These are phyloP conservation scores for Hemicrepidius hirtus DNA, from an alignment of 2,888 invertebrate genomes.

Conservation along the genomic window DNA sequence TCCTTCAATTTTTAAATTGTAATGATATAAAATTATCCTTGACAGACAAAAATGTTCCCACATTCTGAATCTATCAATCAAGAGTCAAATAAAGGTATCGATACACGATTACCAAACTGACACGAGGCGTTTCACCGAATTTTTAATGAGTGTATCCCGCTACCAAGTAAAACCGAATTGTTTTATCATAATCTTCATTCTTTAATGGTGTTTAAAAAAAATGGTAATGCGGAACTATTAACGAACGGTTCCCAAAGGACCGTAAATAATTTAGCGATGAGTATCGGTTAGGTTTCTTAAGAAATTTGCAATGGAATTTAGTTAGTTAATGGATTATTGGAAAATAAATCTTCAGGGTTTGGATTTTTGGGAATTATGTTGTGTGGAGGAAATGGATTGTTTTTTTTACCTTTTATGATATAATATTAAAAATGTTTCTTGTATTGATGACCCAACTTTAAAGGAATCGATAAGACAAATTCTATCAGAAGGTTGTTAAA, in stretches of 20 bases:
- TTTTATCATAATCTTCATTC: slow-evolving; percentile 19
- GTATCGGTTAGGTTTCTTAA: background rate
- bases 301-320: background rate
- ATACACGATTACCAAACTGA: slow-evolving; percentile 16
- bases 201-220: background rate
- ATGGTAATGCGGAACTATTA: background rate
- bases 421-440: no score
- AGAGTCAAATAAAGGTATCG: slow-evolving; percentile 12
- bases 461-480: no score
- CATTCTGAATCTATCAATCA: slow-evolving; percentile 40
- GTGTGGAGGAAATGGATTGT: no score
- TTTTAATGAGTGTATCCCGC: slow-evolving; percentile 26
- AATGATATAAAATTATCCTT: background rate
- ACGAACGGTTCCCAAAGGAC: background rate
- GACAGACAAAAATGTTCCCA: slow-evolving; percentile 23
- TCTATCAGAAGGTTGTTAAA: no score
- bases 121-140: slow-evolving; percentile 37
- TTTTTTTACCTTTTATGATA: no score
- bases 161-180: slow-evolving; percentile 42
- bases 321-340: background rate
- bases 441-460: no score
- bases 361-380: no score
- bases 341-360: background rate
- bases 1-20: no score
- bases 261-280: slow-evolving; percentile 2